Conservation (phyloP, 2,113 vertebrate genomes). For the Mormyrus lacerda region DNA sequence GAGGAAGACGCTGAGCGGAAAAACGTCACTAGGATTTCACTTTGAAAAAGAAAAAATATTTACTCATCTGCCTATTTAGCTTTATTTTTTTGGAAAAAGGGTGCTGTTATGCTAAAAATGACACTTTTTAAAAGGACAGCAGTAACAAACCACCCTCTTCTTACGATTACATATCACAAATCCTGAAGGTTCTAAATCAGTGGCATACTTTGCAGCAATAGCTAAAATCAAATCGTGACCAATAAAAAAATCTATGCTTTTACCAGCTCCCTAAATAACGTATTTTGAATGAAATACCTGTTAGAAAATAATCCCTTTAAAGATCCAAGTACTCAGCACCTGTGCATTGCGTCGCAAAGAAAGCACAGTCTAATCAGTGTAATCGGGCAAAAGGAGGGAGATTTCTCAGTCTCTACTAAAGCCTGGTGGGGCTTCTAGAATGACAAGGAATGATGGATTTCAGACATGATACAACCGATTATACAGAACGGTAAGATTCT, state of each 20-base stretch:
- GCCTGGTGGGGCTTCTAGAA: neutral
- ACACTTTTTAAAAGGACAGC: neutral
- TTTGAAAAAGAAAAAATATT: neutral
- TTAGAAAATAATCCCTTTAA: neutral
- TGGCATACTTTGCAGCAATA: neutral
- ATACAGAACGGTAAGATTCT: neutral
- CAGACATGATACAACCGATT: neutral
- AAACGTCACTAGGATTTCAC: neutral
- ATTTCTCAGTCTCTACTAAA: neutral
- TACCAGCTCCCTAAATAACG: neutral
- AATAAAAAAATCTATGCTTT: neutral
- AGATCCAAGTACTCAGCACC: neutral
- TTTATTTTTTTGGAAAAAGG: neutral
- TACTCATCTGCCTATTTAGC: no score
- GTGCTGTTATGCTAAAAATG: neutral
- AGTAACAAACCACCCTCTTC: neutral
- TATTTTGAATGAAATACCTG: neutral
- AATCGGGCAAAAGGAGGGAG: neutral
- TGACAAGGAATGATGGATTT: neutral
- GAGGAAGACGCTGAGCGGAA: neutral
- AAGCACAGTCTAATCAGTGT: neutral
- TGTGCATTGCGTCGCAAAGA: neutral
- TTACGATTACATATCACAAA: neutral
- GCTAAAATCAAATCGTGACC: neutral
- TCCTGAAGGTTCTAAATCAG: neutral